A percentile compares a stretch with the other conserved stretches of the same genome.
These are phyloP conservation scores for Xiphophorus hellerii DNA, from an alignment of 2,113 vertebrate genomes.

Conservation along the genomic window DNA sequence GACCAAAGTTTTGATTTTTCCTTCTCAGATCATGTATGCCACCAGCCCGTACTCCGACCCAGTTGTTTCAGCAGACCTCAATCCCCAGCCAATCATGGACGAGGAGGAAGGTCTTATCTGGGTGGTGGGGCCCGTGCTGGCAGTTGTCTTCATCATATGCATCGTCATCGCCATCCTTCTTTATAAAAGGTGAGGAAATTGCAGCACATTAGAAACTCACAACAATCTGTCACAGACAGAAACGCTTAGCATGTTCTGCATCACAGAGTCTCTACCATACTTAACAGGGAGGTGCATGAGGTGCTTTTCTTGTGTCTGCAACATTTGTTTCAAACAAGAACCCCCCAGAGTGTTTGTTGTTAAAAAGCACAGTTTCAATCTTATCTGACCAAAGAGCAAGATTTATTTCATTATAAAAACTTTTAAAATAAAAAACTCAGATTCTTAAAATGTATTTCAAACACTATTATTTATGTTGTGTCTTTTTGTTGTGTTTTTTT, in stretches of 20 bases:
- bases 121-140: conserved; percentile 98
- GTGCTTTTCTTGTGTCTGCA: too few relatives aligned
- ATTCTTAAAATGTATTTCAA: too few relatives aligned
- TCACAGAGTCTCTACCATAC: background rate
- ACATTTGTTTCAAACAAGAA: too few relatives aligned
- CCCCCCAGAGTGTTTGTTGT: too few relatives aligned
- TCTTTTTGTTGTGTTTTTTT: too few relatives aligned
- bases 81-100: conserved; percentile 97
- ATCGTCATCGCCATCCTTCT: conserved; percentile 99
- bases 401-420: too few relatives aligned
- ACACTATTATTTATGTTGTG: too few relatives aligned
- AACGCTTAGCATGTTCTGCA: background rate
- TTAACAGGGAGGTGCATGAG: too few relatives aligned
- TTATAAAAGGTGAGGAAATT: conserved; percentile 91
- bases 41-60: conserved; percentile 98
- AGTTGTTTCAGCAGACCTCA: conserved; percentile 92
- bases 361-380: too few relatives aligned
- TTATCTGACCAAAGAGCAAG: too few relatives aligned
- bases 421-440: too few relatives aligned
- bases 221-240: background rate
- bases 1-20: conserved; percentile 30
- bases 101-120: conserved; percentile 98
- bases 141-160: conserved; percentile 99
- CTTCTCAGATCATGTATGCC: conserved; percentile 92
- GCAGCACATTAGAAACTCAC: conserved; percentile 3